A percentile compares a stretch with the other conserved stretches of the same genome.
These are phyloP conservation scores for Drosophila aff. DNA, from an alignment of 1,140 invertebrate species.

Conservation along the genomic window DNA sequence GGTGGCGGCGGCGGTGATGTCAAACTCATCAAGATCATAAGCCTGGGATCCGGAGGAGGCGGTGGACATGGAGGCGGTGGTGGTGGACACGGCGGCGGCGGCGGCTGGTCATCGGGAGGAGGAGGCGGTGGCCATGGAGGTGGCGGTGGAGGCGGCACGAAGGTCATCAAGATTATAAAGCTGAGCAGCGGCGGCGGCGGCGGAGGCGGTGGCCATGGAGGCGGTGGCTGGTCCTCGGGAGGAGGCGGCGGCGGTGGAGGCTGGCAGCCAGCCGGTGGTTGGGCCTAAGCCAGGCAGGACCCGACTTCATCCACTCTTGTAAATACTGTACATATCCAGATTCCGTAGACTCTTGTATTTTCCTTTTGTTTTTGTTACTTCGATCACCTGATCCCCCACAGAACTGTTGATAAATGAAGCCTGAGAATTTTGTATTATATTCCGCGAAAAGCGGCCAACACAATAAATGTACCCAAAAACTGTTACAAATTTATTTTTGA, in stretches of 20 bases:
- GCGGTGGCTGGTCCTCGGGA: conserved; percentile 34
- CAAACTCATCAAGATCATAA: conserved; percentile 65
- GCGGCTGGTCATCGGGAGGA: conserved; percentile 58
- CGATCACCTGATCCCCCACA: background rate
- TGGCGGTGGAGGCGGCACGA: conserved; percentile 48
- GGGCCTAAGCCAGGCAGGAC: conserved; percentile 52
- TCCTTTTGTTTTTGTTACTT: conserved; percentile 30
- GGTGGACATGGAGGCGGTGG: conserved; percentile 60
- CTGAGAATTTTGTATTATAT: conserved; percentile 8
- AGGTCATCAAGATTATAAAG: conserved; percentile 61
- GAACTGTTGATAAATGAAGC: conserved; percentile 23
- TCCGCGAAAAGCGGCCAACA: conserved; percentile 8
- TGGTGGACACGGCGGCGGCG: conserved; percentile 49
- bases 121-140: conserved; percentile 38
- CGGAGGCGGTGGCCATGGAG: conserved; percentile 54
- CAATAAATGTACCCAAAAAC: conserved; percentile 27
- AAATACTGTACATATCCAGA: conserved; percentile 74
- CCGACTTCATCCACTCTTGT: conserved; percentile 34
- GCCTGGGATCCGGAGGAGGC: conserved; percentile 53
- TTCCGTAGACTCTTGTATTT: conserved; percentile 3
- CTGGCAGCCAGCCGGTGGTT: conserved; percentile 80
- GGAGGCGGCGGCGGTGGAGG: conserved; percentile 66
- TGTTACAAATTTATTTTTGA: background rate
- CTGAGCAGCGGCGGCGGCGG: conserved; percentile 51
- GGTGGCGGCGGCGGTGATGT: conserved; percentile 62